phyloP scores from a whole-genome alignment of 2,797 vertebrate genomes.

The Peromyscus eremicus region DNA sequence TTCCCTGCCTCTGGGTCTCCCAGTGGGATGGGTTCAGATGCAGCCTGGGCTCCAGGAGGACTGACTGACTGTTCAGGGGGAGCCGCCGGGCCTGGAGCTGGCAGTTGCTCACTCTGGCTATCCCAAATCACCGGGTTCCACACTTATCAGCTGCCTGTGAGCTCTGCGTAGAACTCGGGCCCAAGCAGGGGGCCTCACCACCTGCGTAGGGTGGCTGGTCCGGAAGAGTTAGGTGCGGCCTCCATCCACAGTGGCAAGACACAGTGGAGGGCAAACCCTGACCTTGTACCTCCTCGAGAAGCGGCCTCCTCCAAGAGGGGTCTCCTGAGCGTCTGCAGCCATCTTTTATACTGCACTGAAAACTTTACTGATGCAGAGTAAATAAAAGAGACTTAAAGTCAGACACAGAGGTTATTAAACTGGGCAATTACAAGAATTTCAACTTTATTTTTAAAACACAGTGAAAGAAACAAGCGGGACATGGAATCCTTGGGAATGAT shows the following conservation, averaged over 20 bases:
- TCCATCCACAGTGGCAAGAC: background rate
- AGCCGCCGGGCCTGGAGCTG: background rate
- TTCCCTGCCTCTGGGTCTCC: background rate
- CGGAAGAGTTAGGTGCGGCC: background rate
- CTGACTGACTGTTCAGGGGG: too few species aligned
- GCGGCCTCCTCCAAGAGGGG: background rate
- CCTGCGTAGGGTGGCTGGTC: accelerated
- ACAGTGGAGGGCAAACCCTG: background rate
- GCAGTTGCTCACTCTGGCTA: background rate
- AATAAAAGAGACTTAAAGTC: background rate
- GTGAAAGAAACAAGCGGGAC: background rate
- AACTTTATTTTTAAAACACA: background rate
- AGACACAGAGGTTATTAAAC: background rate
- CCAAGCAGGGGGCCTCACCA: too few species aligned
- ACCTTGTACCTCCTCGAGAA: background rate
- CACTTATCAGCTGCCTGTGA: accelerated
- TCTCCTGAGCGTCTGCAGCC: background rate
- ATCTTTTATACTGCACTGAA: background rate
- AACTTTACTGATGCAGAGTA: background rate
- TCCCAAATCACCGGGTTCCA: background rate
- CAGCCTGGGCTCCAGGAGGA: too few species aligned
- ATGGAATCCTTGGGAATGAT: background rate
- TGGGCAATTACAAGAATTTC: background rate
- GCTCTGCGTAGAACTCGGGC: background rate
- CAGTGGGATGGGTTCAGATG: background rate